Evolutionary conservation across 2,797 vertebrate genomes (phyloP).

Genomic region (Allobates femoralis): DNA sequence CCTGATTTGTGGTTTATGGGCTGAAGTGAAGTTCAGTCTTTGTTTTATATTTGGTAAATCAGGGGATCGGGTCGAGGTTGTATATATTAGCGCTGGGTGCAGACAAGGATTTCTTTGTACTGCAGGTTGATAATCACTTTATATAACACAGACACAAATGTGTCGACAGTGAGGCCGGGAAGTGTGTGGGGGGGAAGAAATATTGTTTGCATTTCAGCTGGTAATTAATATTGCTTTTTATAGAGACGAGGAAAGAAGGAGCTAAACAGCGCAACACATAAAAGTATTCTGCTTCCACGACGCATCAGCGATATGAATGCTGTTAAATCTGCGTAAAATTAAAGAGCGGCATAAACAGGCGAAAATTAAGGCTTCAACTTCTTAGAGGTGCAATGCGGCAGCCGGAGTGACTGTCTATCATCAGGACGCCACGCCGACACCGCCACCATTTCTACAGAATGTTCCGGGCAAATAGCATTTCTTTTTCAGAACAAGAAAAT

Average conservation of each 20-base stretch:
- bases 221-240: constrained; percentile 80
- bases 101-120: constrained; percentile 66
- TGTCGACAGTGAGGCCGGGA: constrained; percentile 65
- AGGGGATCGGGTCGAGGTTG: constrained; percentile 12
- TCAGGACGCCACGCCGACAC: neutral
- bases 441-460: constrained; percentile 24
- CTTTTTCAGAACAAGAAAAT: constrained; percentile 29
- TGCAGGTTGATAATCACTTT: constrained; percentile 66
- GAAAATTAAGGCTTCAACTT: constrained; percentile 56
- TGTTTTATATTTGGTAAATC: constrained; percentile 40
- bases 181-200: constrained; percentile 66
- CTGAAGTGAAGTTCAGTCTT: constrained; percentile 1
- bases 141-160: constrained; percentile 69
- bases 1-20: too few species aligned
- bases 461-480: constrained; percentile 36
- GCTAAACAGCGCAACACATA: constrained; percentile 72
- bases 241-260: constrained; percentile 73
- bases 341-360: constrained; percentile 39
- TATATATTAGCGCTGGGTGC: constrained; percentile 56
- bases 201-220: constrained; percentile 68
- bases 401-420: neutral
- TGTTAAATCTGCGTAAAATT: constrained; percentile 52
- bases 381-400: constrained; percentile 23
- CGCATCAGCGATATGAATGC: neutral
- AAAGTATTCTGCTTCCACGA: constrained; percentile 34